These are phyloP conservation scores for Ceyx erithaca DNA, from an alignment of 2,797 vertebrate genomes.

Conservation along the genomic window DNA sequence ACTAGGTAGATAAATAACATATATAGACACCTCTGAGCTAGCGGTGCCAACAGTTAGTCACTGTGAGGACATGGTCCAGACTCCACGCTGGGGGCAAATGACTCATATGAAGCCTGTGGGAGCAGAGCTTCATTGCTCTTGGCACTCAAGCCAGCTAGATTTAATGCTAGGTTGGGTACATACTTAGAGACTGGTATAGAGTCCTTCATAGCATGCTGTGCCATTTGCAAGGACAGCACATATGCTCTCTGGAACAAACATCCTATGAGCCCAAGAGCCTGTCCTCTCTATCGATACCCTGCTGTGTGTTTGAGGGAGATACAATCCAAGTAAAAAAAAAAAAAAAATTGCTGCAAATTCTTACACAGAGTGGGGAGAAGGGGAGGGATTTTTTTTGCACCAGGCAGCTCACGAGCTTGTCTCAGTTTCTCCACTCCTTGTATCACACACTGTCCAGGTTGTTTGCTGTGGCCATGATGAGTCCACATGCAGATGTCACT, in stretches of 20 bases:
- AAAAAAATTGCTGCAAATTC: neutral
- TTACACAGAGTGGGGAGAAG: neutral
- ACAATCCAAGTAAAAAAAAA: neutral
- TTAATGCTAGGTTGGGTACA: constrained; percentile 10
- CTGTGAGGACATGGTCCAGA: neutral
- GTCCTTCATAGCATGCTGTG: neutral
- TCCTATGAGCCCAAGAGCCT: neutral
- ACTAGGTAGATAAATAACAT: neutral
- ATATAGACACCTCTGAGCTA: neutral
- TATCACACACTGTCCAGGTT: neutral
- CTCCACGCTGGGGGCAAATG: neutral
- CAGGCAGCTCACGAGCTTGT: neutral
- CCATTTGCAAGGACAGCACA: constrained; percentile 11
- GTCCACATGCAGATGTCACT: neutral
- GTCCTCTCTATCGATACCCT: neutral
- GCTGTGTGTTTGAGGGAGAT: neutral
- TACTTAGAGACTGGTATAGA: neutral
- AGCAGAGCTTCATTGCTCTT: neutral
- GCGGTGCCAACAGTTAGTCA: neutral
- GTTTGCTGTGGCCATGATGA: neutral
- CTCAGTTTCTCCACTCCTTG: neutral
- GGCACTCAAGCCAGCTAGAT: neutral
- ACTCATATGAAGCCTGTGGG: constrained; percentile 6
- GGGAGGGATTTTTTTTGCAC: neutral
- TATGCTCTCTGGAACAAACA: neutral